Conservation (phyloP, 23 tunicate species). For the Trididemnum clinides region DNA sequence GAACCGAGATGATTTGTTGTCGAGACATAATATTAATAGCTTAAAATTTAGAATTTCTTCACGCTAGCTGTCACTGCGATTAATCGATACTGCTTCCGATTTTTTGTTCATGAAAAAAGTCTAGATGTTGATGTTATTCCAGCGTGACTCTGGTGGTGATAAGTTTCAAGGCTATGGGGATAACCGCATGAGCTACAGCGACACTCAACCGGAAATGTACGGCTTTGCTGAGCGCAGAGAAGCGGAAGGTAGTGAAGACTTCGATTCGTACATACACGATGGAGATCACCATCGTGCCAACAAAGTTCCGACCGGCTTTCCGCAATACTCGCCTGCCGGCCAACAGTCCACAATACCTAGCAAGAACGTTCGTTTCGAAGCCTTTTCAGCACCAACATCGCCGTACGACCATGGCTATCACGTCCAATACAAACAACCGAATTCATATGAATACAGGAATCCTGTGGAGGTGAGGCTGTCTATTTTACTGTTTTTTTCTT, state of each 20-base stretch:
- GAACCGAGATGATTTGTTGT: too few species aligned
- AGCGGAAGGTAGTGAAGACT: slow-evolving; percentile 90
- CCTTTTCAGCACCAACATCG: slow-evolving; percentile 64
- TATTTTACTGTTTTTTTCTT: too few species aligned
- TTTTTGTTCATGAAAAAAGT: too few species aligned
- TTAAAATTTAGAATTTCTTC: too few species aligned
- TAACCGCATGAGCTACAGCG: slow-evolving; percentile 1
- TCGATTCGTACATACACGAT: slow-evolving; percentile 36
- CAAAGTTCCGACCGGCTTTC: slow-evolving; percentile 7
- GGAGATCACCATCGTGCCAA: not conserved
- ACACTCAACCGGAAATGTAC: slow-evolving; percentile 25
- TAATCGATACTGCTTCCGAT: too few species aligned
- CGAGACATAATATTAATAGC: too few species aligned
- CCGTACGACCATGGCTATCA: slow-evolving; percentile 35
- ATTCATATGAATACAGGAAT: not conserved
- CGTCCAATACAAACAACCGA: slow-evolving; percentile 20
- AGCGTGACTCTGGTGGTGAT: slow-evolving; percentile 60
- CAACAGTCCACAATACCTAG: slow-evolving; percentile 42
- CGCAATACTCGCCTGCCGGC: slow-evolving; percentile 20
- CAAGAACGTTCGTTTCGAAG: slow-evolving; percentile 62
- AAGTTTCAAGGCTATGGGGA: not conserved
- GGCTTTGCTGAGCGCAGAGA: slow-evolving; percentile 77
- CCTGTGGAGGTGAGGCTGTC: not conserved
- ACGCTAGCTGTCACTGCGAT: too few species aligned
- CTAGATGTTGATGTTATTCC: too few species aligned